Evolutionary conservation across 1,140 invertebrate species (phyloP).

Genomic region (Drosophila equinoxialis): DNA sequence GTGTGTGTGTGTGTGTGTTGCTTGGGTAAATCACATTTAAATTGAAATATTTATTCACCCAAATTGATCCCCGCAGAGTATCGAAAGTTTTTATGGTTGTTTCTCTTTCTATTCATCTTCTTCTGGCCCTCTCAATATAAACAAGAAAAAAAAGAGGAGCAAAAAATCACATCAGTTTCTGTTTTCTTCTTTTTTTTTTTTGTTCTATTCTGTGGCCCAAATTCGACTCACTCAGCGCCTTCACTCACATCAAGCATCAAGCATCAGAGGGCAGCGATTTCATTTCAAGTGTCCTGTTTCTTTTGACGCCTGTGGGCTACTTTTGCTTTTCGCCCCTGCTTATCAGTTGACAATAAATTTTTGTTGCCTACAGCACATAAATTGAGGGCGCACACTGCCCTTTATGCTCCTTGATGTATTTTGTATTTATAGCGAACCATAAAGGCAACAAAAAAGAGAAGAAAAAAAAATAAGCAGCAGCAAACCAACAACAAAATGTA

Average conservation of each 20-base stretch:
- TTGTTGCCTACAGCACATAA: conserved; percentile 77
- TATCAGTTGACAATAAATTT: conserved; percentile 81
- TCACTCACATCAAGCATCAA: neutral
- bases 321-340: conserved; percentile 62
- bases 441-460: neutral
- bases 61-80: conserved; percentile 9
- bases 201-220: neutral
- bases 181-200: neutral
- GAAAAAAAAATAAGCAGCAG: neutral
- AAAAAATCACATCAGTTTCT: conserved; percentile 7
- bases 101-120: neutral
- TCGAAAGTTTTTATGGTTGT: conserved; percentile 2
- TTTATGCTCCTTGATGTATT: conserved; percentile 69
- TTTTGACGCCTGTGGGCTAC: conserved; percentile 60
- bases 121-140: neutral
- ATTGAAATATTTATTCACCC: conserved; percentile 11
- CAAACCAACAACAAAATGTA: conserved; percentile 6
- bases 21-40: conserved; percentile 8
- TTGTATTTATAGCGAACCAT: conserved; percentile 34
- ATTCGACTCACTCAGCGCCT: no score
- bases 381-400: conserved; percentile 64
- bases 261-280: neutral
- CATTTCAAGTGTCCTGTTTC: conserved; percentile 39
- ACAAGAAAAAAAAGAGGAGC: neutral
- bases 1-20: neutral